Evolutionary conservation across 2,888 invertebrate species (phyloP), one percentile per base, ranked within the genome.

Genomic region (Cheilosia impressa): DNA sequence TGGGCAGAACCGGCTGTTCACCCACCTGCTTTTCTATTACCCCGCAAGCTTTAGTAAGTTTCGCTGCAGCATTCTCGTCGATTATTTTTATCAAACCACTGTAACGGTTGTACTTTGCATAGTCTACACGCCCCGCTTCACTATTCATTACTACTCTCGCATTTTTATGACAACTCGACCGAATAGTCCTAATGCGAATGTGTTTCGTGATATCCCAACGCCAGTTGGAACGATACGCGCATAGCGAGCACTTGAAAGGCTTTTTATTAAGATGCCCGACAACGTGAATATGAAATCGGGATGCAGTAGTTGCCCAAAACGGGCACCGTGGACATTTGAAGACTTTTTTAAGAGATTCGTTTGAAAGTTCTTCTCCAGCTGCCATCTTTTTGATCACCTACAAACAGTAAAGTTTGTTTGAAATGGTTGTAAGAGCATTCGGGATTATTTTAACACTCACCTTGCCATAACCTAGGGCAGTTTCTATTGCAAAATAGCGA

Each of bases 131-230:
- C 7, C 98, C 98, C 47, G 97, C 97, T 92, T 97, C 97, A 91
- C 98, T 97, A 63, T 97, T 97, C 96, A 98, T 96, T 71, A 98
- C 93, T 50, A 98, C 97, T 92, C 96, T 95, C 62, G 96, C 96
- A 84, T 94, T 94, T 89, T 95, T 95, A 92, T 98, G 98, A 62
- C 95, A 95, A 65, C 96, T 95, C 93, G 97, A 97, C 87, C 97
- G 94, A 31, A 96, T 96, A 5, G 96, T 96, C 93, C 97, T 98
- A 89, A 98, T 93, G 89, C 97, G 96, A 87, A 98, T 98, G 92
- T 99, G 99, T 91, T 98, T 97, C 24, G 97, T 97, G 81, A 98
- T 97, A 93, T 98, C 98, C 97, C 98, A 98, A 87, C 98, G 95
- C 98, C 98, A 98, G 91, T 98, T 98, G 38, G 98, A 98, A 88